Conservation (phyloP, 2,113 vertebrate genomes). For the Typhlomys cinereus region DNA sequence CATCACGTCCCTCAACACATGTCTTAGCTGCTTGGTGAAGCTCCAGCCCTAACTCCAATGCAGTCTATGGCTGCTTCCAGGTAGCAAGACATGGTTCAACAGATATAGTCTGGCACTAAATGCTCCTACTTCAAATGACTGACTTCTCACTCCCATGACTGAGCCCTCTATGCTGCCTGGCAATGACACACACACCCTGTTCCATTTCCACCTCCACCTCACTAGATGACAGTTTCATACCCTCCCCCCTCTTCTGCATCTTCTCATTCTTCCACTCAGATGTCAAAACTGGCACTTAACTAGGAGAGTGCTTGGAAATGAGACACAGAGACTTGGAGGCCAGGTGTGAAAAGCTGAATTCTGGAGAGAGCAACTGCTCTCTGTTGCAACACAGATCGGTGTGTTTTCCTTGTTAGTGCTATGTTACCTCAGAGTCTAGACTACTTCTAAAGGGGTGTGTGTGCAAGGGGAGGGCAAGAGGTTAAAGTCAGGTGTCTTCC, state of each 20-base stretch:
- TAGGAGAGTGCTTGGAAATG: neutral
- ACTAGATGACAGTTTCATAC: neutral
- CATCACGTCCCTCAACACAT: neutral
- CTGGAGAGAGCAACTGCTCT: neutral
- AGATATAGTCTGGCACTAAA: neutral
- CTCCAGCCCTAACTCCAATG: neutral
- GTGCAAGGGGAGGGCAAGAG: too few relatives aligned
- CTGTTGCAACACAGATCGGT: neutral
- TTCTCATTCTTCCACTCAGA: neutral
- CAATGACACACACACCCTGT: accelerated
- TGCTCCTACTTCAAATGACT: neutral
- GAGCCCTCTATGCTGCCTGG: neutral
- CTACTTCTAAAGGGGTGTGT: neutral
- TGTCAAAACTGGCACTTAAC: neutral
- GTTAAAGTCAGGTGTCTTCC: too few relatives aligned
- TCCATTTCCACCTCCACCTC: neutral
- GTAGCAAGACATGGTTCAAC: neutral
- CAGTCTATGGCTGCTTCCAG: neutral
- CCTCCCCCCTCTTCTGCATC: neutral
- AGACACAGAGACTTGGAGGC: neutral
- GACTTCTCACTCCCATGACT: neutral
- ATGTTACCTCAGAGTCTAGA: neutral
- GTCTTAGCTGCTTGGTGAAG: neutral
- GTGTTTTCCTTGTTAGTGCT: neutral
- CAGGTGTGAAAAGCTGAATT: neutral